These are phyloP conservation scores for Leucania comma DNA, from an alignment of 2,888 invertebrate species.

Conservation along the genomic window DNA sequence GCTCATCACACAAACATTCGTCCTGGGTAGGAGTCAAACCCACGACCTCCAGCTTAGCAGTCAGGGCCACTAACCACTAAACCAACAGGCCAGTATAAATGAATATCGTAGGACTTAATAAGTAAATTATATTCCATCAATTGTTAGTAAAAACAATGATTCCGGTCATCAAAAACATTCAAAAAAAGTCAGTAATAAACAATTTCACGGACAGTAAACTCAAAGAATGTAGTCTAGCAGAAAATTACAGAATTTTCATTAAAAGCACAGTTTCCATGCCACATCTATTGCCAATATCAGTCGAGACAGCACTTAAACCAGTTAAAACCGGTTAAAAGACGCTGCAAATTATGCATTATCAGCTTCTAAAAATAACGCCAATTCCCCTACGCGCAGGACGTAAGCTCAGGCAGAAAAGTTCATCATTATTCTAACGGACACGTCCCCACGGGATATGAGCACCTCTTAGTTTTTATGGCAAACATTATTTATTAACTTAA, in stretches of 20 bases:
- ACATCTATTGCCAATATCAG: slow-evolving; percentile 40
- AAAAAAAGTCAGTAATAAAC: not conserved
- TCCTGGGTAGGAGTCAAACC: too few relatives aligned
- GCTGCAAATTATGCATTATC: slow-evolving; percentile 58
- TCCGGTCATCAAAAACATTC: not conserved
- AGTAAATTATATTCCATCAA: not conserved
- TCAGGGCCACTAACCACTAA: too few relatives aligned
- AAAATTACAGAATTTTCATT: slow-evolving; percentile 34
- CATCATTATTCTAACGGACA: slow-evolving; percentile 60
- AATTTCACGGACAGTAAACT: slow-evolving; percentile 1
- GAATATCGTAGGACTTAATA: not conserved
- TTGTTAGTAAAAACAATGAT: not conserved
- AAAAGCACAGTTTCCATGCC: slow-evolving; percentile 46
- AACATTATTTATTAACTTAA: slow-evolving; percentile 56
- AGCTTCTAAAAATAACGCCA: slow-evolving; percentile 57
- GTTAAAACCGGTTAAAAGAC: slow-evolving; percentile 54
- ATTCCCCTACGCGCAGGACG: slow-evolving; percentile 34
- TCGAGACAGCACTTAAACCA: slow-evolving; percentile 37
- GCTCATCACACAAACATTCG: too few relatives aligned
- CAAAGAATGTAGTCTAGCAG: not conserved
- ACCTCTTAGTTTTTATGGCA: slow-evolving; percentile 55
- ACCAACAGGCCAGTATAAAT: too few relatives aligned
- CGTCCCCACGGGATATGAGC: slow-evolving; percentile 47
- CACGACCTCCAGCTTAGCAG: too few relatives aligned
- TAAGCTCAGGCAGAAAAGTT: slow-evolving; percentile 45